Conservation (phyloP, 2,797 vertebrate genomes). For the Amblyopsis hoosieri region DNA sequence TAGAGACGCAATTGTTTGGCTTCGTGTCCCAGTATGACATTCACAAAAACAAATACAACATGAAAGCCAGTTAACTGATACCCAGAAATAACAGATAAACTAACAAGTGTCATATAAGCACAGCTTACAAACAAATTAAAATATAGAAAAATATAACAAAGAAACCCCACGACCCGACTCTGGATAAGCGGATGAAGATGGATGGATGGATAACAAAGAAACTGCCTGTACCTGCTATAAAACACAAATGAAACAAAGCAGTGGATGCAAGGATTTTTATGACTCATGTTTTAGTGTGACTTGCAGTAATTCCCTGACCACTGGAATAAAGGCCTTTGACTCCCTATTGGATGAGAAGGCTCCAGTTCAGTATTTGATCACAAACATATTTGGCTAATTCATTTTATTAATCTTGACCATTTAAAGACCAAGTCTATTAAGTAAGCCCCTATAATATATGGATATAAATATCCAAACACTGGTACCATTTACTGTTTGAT, state of each 20-base stretch:
- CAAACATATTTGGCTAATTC: slow-evolving; percentile 17
- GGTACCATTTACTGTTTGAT: slow-evolving; percentile 51
- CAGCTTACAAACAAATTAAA: slow-evolving; percentile 86
- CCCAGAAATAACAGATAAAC: slow-evolving; percentile 64
- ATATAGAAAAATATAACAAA: slow-evolving; percentile 79
- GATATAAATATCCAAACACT: slow-evolving; percentile 16
- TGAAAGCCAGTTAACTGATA: slow-evolving; percentile 84
- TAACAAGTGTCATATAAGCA: slow-evolving; percentile 84
- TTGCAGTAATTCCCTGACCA: slow-evolving; percentile 26
- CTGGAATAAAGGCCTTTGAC: slow-evolving; percentile 6
- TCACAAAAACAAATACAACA: slow-evolving; percentile 53
- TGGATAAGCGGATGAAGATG: too few relatives aligned
- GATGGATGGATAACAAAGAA: slow-evolving; percentile 52
- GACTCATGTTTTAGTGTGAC: slow-evolving; percentile 20
- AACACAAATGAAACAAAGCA: slow-evolving; percentile 39
- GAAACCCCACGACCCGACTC: slow-evolving; percentile 21
- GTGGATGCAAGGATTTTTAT: slow-evolving; percentile 18
- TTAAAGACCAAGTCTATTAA: slow-evolving; percentile 27
- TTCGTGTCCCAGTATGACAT: slow-evolving; percentile 52
- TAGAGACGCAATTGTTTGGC: slow-evolving; percentile 48
- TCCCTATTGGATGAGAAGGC: slow-evolving; percentile 8
- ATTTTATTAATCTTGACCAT: slow-evolving; percentile 13
- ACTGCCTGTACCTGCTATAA: slow-evolving; percentile 74
- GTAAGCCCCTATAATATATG: not conserved
- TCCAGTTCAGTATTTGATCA: slow-evolving; percentile 29